Conservation (phyloP, 1,140 invertebrate species). For the Caenorhabditis remanei region DNA sequence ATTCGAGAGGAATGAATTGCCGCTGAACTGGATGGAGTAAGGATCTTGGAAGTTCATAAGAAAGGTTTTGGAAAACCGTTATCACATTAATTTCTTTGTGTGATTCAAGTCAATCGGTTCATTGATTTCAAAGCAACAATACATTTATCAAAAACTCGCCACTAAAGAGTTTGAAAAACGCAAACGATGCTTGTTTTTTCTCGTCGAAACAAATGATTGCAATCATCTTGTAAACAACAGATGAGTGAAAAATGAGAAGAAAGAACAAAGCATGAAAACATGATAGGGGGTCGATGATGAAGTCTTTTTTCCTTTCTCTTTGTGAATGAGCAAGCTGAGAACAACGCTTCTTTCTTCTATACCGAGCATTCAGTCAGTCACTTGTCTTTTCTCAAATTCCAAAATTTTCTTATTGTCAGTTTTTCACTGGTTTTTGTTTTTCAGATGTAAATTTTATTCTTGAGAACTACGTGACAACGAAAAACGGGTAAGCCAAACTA, state of each 20-base stretch:
- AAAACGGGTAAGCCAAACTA: too few relatives aligned
- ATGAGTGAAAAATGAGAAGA: slow-evolving; percentile 48
- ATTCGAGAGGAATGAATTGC: not conserved
- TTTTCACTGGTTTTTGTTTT: not conserved
- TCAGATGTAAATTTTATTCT: not conserved
- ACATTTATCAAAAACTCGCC: too few relatives aligned
- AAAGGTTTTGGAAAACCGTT: too few relatives aligned
- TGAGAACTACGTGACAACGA: too few relatives aligned
- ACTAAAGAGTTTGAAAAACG: not conserved
- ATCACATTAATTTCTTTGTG: too few relatives aligned
- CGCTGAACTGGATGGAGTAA: not conserved
- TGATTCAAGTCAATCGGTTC: too few relatives aligned
- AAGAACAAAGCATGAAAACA: slow-evolving; percentile 44
- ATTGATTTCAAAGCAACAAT: too few relatives aligned
- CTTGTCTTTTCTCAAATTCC: not conserved
- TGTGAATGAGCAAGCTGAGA: not conserved
- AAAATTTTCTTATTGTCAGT: not conserved
- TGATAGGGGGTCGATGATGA: slow-evolving; percentile 52
- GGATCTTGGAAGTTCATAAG: too few relatives aligned
- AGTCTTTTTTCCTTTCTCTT: slow-evolving; percentile 15
- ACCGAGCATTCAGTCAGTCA: not conserved
- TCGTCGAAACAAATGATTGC: slow-evolving; percentile 35
- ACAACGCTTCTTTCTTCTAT: not conserved
- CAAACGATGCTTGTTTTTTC: not conserved
- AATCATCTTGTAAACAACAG: slow-evolving; percentile 55